A percentile compares a stretch with the other conserved stretches of the same genome.
Conservation (phyloP, 2,113 vertebrate genomes). For the Beaufortia kweichowensis region DNA sequence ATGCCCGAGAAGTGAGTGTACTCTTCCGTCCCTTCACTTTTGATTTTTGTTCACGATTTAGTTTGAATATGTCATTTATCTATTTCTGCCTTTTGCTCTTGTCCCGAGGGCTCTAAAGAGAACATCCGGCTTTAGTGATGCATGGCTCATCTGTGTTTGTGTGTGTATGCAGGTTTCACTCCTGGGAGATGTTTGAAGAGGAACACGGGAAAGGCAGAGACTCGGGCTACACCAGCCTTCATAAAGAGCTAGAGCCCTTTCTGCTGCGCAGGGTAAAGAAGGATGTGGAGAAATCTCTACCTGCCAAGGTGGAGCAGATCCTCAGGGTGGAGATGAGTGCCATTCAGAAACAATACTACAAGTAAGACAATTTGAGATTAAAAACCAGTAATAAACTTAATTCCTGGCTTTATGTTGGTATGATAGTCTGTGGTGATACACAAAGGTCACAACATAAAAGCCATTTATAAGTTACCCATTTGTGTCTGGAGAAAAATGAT, state of each 20-base stretch:
- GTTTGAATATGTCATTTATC: too few species aligned
- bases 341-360: constrained; percentile 98
- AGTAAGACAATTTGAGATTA: constrained; percentile 74
- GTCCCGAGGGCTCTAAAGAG: too few species aligned
- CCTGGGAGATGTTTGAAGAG: constrained; percentile 97
- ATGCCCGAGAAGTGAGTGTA: constrained; percentile 97
- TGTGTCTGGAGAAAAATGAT: too few species aligned
- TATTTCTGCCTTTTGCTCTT: too few species aligned
- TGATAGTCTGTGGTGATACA: too few species aligned
- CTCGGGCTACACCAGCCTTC: constrained; percentile 94
- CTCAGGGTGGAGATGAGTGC: constrained; percentile 98
- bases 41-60: too few species aligned
- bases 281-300: constrained; percentile 97
- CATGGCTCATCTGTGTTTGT: not conserved
- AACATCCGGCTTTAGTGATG: not conserved
- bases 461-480: too few species aligned
- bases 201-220: constrained; percentile 97
- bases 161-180: constrained; percentile 85
- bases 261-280: constrained; percentile 95
- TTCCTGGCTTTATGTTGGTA: too few species aligned
- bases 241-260: constrained; percentile 97
- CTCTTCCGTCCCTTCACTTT: too few species aligned
- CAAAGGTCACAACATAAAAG: too few species aligned
- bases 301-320: constrained; percentile 98
- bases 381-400: too few species aligned